Evolutionary conservation across 2,797 vertebrate genomes (phyloP).

Genomic region (Sebastes goodei): DNA sequence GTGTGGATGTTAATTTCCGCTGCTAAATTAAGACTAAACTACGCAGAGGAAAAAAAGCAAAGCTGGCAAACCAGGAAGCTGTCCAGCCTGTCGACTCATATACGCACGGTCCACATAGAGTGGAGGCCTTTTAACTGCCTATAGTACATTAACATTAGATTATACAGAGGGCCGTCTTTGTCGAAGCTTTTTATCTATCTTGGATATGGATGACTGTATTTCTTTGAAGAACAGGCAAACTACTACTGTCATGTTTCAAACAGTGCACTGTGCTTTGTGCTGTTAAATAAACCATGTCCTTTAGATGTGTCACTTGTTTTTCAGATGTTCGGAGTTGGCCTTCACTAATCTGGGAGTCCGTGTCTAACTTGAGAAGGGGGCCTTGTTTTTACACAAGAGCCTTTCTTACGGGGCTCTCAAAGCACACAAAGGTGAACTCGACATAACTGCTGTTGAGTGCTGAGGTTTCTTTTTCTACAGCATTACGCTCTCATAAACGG

Average conservation of each 20-base stretch:
- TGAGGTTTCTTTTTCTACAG: constrained; percentile 46
- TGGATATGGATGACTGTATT: constrained; percentile 23
- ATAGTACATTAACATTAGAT: constrained; percentile 12
- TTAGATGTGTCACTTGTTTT: constrained; percentile 48
- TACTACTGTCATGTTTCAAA: constrained; percentile 25
- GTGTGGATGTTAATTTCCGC: background rate
- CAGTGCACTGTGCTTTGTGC: constrained; percentile 2
- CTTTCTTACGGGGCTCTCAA: constrained; percentile 36
- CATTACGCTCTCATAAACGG: constrained; percentile 36
- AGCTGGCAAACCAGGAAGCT: background rate
- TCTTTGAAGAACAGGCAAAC: constrained; percentile 25
- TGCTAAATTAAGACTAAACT: constrained; percentile 10
- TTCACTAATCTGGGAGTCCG: constrained; percentile 52
- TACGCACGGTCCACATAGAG: background rate
- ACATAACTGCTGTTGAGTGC: constrained; percentile 28
- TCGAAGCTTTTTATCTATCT: constrained; percentile 14
- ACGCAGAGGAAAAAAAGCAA: background rate
- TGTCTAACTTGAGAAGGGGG: constrained; percentile 52
- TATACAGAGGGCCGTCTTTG: background rate
- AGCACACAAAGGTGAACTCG: constrained; percentile 41
- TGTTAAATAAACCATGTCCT: constrained; percentile 57
- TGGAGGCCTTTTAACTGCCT: background rate
- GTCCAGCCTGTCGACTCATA: background rate
- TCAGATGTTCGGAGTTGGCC: constrained; percentile 46
- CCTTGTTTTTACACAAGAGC: constrained; percentile 43